Conservation (phyloP, 2,888 invertebrate species). For the Tetrapedia diversipes region DNA sequence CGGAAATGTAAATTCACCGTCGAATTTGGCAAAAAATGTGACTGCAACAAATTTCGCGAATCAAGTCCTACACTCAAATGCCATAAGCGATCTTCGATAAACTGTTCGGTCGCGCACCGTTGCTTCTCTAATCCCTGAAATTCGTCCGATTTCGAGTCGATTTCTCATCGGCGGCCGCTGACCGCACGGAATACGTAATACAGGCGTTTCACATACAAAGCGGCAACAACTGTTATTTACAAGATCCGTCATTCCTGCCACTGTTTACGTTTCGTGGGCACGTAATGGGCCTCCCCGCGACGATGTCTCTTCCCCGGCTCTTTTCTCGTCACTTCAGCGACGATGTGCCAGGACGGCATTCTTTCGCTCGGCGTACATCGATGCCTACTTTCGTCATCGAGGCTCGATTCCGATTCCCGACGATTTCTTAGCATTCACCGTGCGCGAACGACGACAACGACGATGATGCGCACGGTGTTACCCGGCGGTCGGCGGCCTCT, state of each 20-base stretch:
- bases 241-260: conserved; percentile 36
- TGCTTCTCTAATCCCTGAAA: neutral
- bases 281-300: conserved; percentile 38
- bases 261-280: conserved; percentile 44
- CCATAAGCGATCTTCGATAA: too few species aligned
- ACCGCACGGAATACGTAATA: conserved; percentile 24
- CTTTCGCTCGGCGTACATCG: conserved; percentile 47
- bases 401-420: conserved; percentile 51
- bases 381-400: conserved; percentile 61
- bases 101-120: neutral
- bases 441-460: neutral
- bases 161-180: conserved; percentile 2
- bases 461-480: neutral
- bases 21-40: too few species aligned
- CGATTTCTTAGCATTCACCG: conserved; percentile 57
- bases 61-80: too few species aligned
- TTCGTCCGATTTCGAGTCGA: neutral
- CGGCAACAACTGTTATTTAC: conserved; percentile 31
- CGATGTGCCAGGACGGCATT: conserved; percentile 56
- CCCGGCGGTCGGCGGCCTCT: neutral
- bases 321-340: conserved; percentile 18
- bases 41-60: too few species aligned
- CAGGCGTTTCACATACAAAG: conserved; percentile 6
- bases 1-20: too few species aligned
- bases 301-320: conserved; percentile 26